phyloP scores from a whole-genome alignment of 2,888 invertebrate species.

The Lasioglossum figueresi region DNA sequence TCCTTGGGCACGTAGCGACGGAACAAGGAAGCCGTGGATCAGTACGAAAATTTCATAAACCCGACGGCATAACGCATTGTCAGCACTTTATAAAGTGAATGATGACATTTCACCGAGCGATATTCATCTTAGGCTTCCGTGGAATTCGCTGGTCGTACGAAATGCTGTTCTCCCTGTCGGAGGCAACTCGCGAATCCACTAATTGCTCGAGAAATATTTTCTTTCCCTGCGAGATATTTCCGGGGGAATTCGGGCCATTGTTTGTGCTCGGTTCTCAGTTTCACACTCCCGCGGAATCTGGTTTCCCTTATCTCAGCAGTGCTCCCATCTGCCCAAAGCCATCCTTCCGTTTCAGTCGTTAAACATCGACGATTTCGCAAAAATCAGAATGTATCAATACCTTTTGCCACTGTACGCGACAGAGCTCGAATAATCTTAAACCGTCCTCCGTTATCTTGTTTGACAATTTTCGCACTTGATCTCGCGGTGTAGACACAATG shows the following conservation, averaged over 20 bases:
- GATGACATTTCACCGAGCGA: background rate
- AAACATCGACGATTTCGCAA: background rate
- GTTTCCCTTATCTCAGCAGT: background rate
- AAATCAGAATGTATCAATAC: background rate
- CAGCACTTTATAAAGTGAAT: constrained; percentile 35
- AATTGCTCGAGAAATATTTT: background rate
- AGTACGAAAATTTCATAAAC: constrained; percentile 55
- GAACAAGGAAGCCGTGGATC: constrained; percentile 25
- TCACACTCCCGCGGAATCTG: background rate
- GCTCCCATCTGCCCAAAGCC: too few species aligned
- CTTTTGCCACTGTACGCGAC: background rate
- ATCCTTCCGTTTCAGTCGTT: too few species aligned
- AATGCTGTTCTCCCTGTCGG: background rate
- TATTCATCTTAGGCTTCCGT: constrained; percentile 8
- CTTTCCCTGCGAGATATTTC: background rate
- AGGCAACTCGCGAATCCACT: background rate
- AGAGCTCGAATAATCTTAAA: background rate
- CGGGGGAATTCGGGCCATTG: background rate
- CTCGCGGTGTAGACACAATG: background rate
- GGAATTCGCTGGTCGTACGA: background rate
- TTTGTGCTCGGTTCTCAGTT: background rate
- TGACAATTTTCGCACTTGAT: too few species aligned
- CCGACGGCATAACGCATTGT: constrained; percentile 38
- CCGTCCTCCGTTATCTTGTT: too few species aligned
- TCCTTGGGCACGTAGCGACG: constrained; percentile 25